Conservation (phyloP, 64 coral and sea anemone genomes). For the Stichodactyla mertensii region DNA sequence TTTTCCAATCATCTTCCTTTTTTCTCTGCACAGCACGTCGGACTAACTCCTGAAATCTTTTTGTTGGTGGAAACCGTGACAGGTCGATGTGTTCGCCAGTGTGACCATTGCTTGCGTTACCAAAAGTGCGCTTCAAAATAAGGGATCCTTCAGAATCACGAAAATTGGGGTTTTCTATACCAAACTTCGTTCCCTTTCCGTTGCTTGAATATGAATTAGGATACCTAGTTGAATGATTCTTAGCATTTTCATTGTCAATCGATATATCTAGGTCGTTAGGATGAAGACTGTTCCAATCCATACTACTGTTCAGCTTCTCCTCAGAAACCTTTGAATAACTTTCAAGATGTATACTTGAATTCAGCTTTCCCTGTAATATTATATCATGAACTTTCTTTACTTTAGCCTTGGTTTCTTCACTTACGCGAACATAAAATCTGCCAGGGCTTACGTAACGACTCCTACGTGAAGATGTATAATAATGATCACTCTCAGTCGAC, state of each 20-base stretch:
- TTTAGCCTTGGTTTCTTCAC: slow-evolving; percentile 13
- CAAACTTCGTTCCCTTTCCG: not conserved
- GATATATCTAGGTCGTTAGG: not conserved
- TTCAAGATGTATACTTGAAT: not conserved
- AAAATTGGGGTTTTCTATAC: not conserved
- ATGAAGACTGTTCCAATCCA: not conserved
- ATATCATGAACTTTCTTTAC: slow-evolving; percentile 10
- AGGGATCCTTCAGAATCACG: not conserved
- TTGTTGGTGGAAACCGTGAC: not conserved
- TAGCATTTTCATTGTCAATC: not conserved
- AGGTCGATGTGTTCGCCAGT: not conserved
- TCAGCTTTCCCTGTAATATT: not conserved
- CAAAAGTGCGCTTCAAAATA: not conserved
- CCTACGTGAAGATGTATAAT: not conserved
- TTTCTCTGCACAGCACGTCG: not conserved
- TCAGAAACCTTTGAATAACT: not conserved
- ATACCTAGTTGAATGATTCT: not conserved
- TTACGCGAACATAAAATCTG: slow-evolving; percentile 42
- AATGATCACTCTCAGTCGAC: slow-evolving; percentile 16
- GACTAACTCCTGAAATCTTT: slow-evolving; percentile 36
- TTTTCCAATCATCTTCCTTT: slow-evolving; percentile 46
- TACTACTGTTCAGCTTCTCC: not conserved
- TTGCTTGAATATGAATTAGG: not conserved
- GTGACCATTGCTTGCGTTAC: not conserved
- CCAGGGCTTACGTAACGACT: slow-evolving; percentile 36